phyloP scores from a whole-genome alignment of 2,113 vertebrate species.

The Setophaga kirtlandii region DNA sequence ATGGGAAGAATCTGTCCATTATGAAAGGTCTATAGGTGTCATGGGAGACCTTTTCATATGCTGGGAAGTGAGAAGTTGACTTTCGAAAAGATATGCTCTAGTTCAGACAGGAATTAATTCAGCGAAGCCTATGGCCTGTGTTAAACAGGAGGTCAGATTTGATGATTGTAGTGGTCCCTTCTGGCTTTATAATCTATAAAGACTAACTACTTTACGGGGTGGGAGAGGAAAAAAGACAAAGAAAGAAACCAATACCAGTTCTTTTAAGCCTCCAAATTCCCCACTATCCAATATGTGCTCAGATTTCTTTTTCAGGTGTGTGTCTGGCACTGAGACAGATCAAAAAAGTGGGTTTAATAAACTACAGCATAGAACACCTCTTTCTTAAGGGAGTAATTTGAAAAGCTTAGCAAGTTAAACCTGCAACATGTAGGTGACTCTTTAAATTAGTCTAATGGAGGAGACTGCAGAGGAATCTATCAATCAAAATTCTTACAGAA shows the following conservation, averaged over 20 bases:
- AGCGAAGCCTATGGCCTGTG: constrained; percentile 25
- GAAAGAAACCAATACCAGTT: neutral
- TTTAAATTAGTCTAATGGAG: constrained; percentile 37
- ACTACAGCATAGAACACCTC: neutral
- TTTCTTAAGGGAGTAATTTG: constrained; percentile 26
- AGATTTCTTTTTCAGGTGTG: constrained; percentile 7
- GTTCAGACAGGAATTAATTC: constrained; percentile 66
- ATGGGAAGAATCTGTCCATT: constrained; percentile 48
- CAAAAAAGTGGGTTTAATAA: neutral
- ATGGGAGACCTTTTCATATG: constrained; percentile 61
- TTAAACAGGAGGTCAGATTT: constrained; percentile 64
- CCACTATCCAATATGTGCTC: neutral
- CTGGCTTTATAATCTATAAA: constrained; percentile 57
- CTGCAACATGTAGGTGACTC: constrained; percentile 4
- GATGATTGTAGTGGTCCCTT: constrained; percentile 24
- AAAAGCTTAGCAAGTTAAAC: constrained; percentile 35
- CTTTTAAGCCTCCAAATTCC: constrained; percentile 11
- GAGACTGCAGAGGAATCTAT: constrained; percentile 1
- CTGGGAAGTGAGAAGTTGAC: constrained; percentile 67
- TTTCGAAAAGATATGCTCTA: constrained; percentile 59
- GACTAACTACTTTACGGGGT: neutral
- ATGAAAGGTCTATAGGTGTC: constrained; percentile 52
- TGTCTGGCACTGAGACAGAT: neutral
- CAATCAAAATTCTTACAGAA: constrained; percentile 24
- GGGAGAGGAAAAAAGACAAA: neutral